Base-by-base conservation (phyloP, 2,113 vertebrate species). In the Bubo bubo region DNA sequence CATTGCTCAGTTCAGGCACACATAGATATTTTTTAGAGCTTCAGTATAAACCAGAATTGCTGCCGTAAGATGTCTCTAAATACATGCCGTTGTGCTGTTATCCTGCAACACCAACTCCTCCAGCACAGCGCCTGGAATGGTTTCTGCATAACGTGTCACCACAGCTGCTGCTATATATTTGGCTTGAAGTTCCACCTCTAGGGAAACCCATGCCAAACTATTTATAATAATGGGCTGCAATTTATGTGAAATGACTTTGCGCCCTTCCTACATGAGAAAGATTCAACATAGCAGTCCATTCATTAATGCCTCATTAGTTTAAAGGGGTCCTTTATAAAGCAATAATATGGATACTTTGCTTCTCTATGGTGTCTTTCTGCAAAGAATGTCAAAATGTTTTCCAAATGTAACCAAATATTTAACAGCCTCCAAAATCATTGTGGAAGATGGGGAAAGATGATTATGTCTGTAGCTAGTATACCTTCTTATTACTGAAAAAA, bases 191-290 rank as follows among this genome's bases (percentile, higher is more conserved):
- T 88, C 93, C 91, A 92, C 81, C 88, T 95, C 92, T 67, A 86
- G 34, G 77, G 73, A 96, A 96, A 94, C 60, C 34, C 39, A 73
- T 89, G 82, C 88, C 94, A 97, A 95, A 94, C 76, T 91, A 84
- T 76, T 56, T 87, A 79, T 79, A 90, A 95, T 92, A 92, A 88
- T 84, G 68, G 82, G 59, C 72, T 90, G 74, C 76, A 95, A 97
- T 96, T 96, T 75, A 92, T 91, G 72, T 80, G 74, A 92, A 95
- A 95, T 90, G 60, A 93, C 91, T 93, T 94, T 73, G n/a, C 20
- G 9, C 58, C 90, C 82, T 95, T 95, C 56, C 58, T 96, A 62
- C 88, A 82, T 35, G 55, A 55, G 79, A 73, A 86, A 82, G 53
- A 94, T 89, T 76, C 85, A 73, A 71, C 41, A 64, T 35, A 80